Evolutionary conservation across 2,113 vertebrate species (phyloP).

Genomic region (Gopherus flavomarginatus): DNA sequence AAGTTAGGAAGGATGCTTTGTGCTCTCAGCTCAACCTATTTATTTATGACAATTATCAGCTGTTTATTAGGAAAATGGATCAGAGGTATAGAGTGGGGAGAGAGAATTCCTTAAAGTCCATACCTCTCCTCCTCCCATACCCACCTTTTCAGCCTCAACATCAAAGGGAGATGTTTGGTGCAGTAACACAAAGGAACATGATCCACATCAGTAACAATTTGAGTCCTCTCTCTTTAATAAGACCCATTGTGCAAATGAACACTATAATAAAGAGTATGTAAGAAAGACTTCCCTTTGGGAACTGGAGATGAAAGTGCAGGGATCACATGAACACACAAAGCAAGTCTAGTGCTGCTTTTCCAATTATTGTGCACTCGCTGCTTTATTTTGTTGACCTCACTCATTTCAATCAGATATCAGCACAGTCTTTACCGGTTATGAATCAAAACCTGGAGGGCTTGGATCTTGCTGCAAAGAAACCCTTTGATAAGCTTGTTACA

Average conservation of each 20-base stretch:
- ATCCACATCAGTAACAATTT: constrained; percentile 21
- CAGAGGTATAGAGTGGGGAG: not conserved
- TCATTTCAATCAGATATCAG: constrained; percentile 79
- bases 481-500: constrained; percentile 80
- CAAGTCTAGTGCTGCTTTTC: constrained; percentile 64
- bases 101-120: not conserved
- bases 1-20: not conserved
- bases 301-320: constrained; percentile 64
- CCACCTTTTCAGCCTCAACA: not conserved
- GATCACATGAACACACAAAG: constrained; percentile 65
- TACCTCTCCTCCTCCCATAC: not conserved
- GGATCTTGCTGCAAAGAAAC: constrained; percentile 71
- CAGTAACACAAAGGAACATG: not conserved
- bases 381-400: constrained; percentile 80
- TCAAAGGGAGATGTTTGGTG: not conserved
- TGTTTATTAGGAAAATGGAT: fast-evolving
- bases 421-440: constrained; percentile 78
- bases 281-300: constrained; percentile 74
- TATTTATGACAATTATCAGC: not conserved
- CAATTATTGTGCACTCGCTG: constrained; percentile 76
- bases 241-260: constrained; percentile 33
- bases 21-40: not conserved
- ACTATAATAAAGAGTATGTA: constrained; percentile 53
- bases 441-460: constrained; percentile 79
- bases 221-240: not conserved